phyloP scores from a whole-genome alignment of 2,113 vertebrate species.

The Nicator chloris region DNA sequence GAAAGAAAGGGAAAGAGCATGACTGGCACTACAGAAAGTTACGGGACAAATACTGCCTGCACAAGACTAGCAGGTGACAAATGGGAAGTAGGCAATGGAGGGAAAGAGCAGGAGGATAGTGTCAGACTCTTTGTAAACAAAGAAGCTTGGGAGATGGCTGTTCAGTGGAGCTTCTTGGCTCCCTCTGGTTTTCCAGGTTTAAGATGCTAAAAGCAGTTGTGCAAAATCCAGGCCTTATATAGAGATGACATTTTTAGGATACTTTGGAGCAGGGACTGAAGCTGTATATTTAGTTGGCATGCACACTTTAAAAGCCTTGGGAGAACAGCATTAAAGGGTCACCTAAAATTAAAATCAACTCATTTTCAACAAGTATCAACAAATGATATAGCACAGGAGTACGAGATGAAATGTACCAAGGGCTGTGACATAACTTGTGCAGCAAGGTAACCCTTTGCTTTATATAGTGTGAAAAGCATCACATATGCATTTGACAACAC shows the following conservation, averaged over 20 bases:
- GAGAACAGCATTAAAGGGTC: not conserved
- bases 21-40: not conserved
- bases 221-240: not conserved
- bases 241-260: not conserved
- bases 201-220: not conserved
- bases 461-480: not conserved
- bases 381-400: not conserved
- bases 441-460: not conserved
- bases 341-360: not conserved
- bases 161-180: not conserved
- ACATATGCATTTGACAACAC: not conserved
- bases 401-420: not conserved
- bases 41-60: not conserved
- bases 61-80: not conserved
- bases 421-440: not conserved
- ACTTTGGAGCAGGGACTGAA: not conserved
- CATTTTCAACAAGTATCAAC: not conserved
- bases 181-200: not conserved
- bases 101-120: not conserved
- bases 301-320: not conserved
- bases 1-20: not conserved
- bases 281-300: slow-evolving; percentile 37
- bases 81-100: not conserved
- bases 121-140: not conserved
- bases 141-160: not conserved